phyloP scores from a whole-genome alignment of 1,140 invertebrate species.

The fruit fly (Drosophila melanogaster) region Release_6_plus_ISO1_MT NT_037436.4:1835001-1835500 shows the following conservation, averaged over 20 bases:
- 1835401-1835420: constrained; percentile 61
- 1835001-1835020: constrained; percentile 31
- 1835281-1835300: constrained; percentile 70
- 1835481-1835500: constrained; percentile 47
- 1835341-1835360: constrained; percentile 6
- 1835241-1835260: constrained; percentile 31
- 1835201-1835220: constrained; percentile 43
- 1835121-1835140: constrained; percentile 79
- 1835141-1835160: constrained; percentile 84
- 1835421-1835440: constrained; percentile 63
- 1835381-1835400: constrained; percentile 63
- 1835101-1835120: constrained; percentile 77
- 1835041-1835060: constrained; percentile 36
- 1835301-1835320: constrained; percentile 46
- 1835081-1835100: constrained; percentile 1
- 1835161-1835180: constrained; percentile 80
- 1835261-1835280: constrained; percentile 35
- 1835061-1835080: constrained; percentile 9
- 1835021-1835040: constrained; percentile 50
- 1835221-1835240: constrained; percentile 26
- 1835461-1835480: background rate
- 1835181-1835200: constrained; percentile 79
- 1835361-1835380: constrained; percentile 32
- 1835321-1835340: constrained; percentile 25
- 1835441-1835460: constrained; percentile 24